Conservation (phyloP, 1,140 invertebrate genomes). For the Psix sp. region DNA sequence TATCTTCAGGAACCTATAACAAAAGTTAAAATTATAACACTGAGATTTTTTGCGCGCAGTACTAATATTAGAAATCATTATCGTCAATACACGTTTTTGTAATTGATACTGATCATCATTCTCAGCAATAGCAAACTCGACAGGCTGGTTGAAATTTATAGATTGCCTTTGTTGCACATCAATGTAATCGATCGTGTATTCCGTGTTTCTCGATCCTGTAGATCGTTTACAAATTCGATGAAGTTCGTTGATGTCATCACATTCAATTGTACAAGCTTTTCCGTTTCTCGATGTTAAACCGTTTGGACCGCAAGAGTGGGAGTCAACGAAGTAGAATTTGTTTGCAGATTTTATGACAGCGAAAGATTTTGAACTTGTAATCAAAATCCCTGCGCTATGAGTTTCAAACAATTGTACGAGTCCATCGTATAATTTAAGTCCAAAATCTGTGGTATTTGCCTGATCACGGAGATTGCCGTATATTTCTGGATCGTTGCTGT, state of each 20-base stretch:
- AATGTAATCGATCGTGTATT: conserved; percentile 14
- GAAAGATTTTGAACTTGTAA: conserved; percentile 19
- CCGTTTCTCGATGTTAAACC: conserved; percentile 18
- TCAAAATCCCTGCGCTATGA: conserved; percentile 24
- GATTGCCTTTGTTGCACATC: conserved; percentile 14
- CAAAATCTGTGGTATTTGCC: conserved; percentile 4
- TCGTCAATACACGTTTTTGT: conserved; percentile 4
- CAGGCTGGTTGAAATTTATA: conserved; percentile 18
- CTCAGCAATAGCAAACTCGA: conserved; percentile 3
- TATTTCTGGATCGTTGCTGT: conserved; percentile 7
- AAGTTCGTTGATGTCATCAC: conserved; percentile 16
- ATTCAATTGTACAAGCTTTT: conserved; percentile 22
- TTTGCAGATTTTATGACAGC: conserved; percentile 14
- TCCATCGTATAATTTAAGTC: conserved; percentile 12
- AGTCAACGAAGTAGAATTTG: conserved; percentile 9
- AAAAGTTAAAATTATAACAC: conserved; percentile 5
- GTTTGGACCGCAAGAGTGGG: conserved; percentile 28
- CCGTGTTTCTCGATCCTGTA: conserved; percentile 6
- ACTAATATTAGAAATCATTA: conserved; percentile 6
- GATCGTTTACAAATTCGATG: conserved; percentile 9
- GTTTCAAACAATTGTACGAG: conserved; percentile 17
- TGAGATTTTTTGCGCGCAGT: background rate
- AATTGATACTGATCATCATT: conserved; percentile 9
- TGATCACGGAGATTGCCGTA: conserved; percentile 15
- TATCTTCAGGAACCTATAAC: conserved; percentile 13